Conservation (phyloP, 2,113 vertebrate species). For the Phodopus roborovskii region DNA sequence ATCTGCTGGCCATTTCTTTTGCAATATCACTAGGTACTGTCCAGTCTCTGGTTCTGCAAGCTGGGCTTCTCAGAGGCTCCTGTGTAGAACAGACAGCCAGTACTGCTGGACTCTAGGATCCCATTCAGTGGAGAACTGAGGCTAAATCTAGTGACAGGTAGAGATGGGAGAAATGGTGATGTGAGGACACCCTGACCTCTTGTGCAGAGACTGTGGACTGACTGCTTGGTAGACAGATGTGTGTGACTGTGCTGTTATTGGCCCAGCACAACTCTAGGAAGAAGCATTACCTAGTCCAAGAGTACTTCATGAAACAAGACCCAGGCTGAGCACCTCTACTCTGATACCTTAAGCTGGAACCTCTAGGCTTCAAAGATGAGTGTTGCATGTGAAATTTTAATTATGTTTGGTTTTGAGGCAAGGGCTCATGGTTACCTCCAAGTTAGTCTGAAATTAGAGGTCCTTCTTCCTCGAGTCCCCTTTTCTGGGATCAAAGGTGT, state of each 20-base stretch:
- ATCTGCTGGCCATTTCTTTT: not conserved
- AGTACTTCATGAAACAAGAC: not conserved
- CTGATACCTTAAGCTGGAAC: not conserved
- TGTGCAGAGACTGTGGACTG: not conserved
- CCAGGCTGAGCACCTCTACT: not conserved
- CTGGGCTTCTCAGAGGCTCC: not conserved
- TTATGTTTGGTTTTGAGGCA: not conserved
- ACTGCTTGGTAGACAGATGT: not conserved
- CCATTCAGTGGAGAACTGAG: not conserved
- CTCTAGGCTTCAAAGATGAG: not conserved
- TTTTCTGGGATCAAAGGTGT: not conserved
- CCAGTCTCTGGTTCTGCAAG: not conserved
- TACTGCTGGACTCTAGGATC: not conserved
- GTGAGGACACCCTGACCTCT: not conserved
- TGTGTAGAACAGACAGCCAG: not conserved
- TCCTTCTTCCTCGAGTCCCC: not conserved
- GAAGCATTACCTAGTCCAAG: not conserved
- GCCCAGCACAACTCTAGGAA: not conserved
- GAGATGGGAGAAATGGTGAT: no score
- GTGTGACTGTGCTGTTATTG: not conserved
- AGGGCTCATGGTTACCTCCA: not conserved
- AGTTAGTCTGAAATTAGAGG: not conserved
- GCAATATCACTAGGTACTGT: accelerated
- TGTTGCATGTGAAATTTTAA: not conserved
- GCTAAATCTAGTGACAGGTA: not conserved